Base-by-base conservation (phyloP, 2,888 invertebrate species). In the Lysandra bellargus region DNA sequence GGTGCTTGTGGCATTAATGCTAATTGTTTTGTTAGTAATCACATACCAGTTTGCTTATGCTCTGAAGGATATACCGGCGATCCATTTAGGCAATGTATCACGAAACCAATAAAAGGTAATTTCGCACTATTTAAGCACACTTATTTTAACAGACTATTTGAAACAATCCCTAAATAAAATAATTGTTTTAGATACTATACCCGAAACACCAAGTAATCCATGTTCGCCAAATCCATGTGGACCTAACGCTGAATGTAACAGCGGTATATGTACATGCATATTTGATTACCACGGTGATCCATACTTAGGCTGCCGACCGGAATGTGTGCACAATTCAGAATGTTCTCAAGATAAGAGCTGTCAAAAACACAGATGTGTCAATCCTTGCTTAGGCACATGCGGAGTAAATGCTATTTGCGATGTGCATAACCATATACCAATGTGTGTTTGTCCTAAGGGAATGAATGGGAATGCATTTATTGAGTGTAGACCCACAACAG, bases 311-410 rank as follows among this genome's bases (percentile, higher is more conserved):
- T 97, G 97, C 85, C 92, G 96, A 83, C 97, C 97, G 44, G 96
- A 97, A 93, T 97, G 97, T 86, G 95, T 97, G 2, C 92, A 96
- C 77, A 97, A 96, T 86, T 93, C 96, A 0, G 97, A 97, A 85
- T 97, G 97, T 86, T 89, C 95, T 23, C 88, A 94, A 80, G 95
- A 96, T 82, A 96, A 95, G 85, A 96, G 96, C 69, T 97, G 97
- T 84, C 94, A 96, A 82, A 90, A 95, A 85, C 96, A 96, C 86
- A 97, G 97, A 89, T 97, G 97, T 85, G 85, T 94, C n/a, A 96
- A 97, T 89, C 97, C 97, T 40, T 97, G 97, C 86, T 95, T 96
- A 76, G 96, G 96, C 83, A 96, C 96, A 12, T 97, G 97, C 86
- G 97, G 96, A 5, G 86, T 95, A 80, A 96, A 96, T 86, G 97